Percentiles rank a stretch among this genome's conserved stretches.
These are phyloP conservation scores for Coregonus ussuriensis DNA, from an alignment of 2,797 vertebrate species.

Conservation along the genomic window DNA sequence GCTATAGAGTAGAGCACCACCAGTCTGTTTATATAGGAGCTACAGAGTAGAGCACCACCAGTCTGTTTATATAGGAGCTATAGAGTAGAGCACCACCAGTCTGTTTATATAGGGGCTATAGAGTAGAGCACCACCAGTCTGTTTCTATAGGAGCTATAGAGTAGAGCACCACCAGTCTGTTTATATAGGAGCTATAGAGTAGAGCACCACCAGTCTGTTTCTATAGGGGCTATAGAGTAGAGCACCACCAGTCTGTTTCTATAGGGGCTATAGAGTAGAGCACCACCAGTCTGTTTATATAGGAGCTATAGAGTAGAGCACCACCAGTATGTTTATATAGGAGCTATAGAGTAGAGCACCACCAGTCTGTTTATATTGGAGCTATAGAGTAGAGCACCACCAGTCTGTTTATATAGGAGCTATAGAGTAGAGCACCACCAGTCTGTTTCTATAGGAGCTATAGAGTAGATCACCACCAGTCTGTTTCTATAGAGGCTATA, in stretches of 20 bases:
- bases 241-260: not conserved
- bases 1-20: not conserved
- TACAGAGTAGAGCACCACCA: not conserved
- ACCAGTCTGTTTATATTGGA: not conserved
- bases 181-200: not conserved
- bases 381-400: not conserved
- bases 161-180: not conserved
- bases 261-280: not conserved
- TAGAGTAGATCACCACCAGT: not conserved
- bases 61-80: not conserved
- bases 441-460: not conserved
- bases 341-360: not conserved
- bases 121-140: not conserved
- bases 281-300: not conserved
- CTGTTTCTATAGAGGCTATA: not conserved
- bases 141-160: not conserved
- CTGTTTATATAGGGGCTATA: not conserved
- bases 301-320: not conserved
- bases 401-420: not conserved
- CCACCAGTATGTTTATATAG: not conserved
- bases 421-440: not conserved
- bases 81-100: not conserved
- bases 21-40: not conserved
- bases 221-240: not conserved
- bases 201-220: not conserved